Percentiles rank a stretch among this genome's conserved stretches.
Evolutionary conservation across 1,140 invertebrate species (phyloP).

Genomic region (Liolophura sinensis): DNA sequence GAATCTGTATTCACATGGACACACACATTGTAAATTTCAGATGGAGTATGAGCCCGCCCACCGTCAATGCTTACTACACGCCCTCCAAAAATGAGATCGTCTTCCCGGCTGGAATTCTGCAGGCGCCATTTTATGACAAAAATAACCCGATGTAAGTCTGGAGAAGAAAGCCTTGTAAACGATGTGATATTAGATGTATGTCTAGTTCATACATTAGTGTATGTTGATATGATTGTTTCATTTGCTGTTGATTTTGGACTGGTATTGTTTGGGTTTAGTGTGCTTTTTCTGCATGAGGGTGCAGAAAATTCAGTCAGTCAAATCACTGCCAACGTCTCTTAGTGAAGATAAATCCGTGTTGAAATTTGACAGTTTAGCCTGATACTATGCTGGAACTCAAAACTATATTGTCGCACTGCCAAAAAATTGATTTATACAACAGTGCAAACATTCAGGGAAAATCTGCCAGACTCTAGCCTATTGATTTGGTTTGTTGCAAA

Average conservation of each 20-base stretch:
- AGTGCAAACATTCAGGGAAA: too few relatives aligned
- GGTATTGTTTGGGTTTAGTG: too few relatives aligned
- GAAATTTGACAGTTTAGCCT: too few relatives aligned
- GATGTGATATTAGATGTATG: conserved; percentile 14
- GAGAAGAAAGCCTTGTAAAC: neutral
- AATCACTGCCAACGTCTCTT: too few relatives aligned
- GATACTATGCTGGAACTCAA: too few relatives aligned
- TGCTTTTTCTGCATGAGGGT: neutral
- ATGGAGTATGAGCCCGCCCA: conserved; percentile 67
- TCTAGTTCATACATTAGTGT: conserved; percentile 8
- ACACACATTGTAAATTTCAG: conserved; percentile 23
- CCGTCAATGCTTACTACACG: conserved; percentile 57
- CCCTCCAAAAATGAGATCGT: conserved; percentile 64
- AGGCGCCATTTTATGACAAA: conserved; percentile 83
- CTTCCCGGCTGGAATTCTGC: conserved; percentile 88
- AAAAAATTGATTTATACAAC: too few relatives aligned
- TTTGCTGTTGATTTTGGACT: too few relatives aligned
- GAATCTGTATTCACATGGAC: too few relatives aligned
- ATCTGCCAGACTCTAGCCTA: too few relatives aligned
- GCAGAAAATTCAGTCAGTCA: neutral
- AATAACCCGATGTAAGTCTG: conserved; percentile 73
- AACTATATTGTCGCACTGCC: too few relatives aligned
- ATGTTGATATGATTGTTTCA: neutral
- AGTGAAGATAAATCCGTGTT: too few relatives aligned
- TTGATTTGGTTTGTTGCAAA: too few relatives aligned